A percentile compares a stretch with the other conserved stretches of the same genome.
These are phyloP conservation scores for Napeogenes inachia DNA, from an alignment of 2,888 invertebrate species.

Conservation along the genomic window DNA sequence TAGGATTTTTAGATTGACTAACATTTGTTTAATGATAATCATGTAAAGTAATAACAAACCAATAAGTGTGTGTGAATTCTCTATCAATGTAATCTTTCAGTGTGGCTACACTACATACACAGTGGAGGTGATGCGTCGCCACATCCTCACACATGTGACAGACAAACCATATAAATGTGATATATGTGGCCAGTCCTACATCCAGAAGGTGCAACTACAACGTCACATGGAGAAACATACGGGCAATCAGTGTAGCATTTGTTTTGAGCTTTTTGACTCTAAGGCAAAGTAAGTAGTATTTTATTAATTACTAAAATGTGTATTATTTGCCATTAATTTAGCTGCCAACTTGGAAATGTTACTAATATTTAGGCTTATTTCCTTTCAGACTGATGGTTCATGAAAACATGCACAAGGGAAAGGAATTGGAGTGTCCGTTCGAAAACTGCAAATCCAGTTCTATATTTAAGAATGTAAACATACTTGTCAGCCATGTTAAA, in stretches of 20 bases:
- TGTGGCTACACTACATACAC: constrained; percentile 88
- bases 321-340: background rate
- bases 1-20: constrained; percentile 51
- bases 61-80: too few species aligned
- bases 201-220: constrained; percentile 87
- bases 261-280: constrained; percentile 42
- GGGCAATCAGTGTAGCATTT: constrained; percentile 79
- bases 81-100: constrained; percentile 57
- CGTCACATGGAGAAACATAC: constrained; percentile 87
- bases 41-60: too few species aligned
- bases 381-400: constrained; percentile 52
- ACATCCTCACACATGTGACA: constrained; percentile 80
- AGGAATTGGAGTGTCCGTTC: constrained; percentile 43
- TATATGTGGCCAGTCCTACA: constrained; percentile 87
- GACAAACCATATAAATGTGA: constrained; percentile 76
- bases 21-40: constrained; percentile 29
- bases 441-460: constrained; percentile 42
- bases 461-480: constrained; percentile 41
- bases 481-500: constrained; percentile 50
- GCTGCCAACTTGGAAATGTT: background rate
- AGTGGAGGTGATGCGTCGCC: constrained; percentile 88
- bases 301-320: too few species aligned
- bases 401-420: constrained; percentile 45
- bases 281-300: constrained; percentile 41
- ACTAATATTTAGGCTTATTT: background rate